These are phyloP conservation scores for Acronicta leporina DNA, from an alignment of 2,888 invertebrate genomes.

Conservation along the genomic window DNA sequence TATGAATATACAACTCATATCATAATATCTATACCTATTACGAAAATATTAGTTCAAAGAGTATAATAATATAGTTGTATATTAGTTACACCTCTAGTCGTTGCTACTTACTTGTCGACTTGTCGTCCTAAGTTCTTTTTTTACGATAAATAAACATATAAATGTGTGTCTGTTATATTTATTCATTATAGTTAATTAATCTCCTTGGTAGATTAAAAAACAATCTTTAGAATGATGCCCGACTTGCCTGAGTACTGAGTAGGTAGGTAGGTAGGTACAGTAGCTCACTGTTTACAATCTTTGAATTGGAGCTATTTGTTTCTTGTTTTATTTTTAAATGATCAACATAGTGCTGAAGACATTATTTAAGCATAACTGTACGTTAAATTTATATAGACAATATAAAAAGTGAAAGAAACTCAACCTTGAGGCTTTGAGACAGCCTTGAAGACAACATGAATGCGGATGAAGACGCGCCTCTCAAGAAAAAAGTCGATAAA, in stretches of 20 bases:
- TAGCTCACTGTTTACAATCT: slow-evolving; percentile 11
- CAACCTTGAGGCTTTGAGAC: slow-evolving; percentile 55
- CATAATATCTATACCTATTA: too few species aligned
- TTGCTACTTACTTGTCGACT: too few species aligned
- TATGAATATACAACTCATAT: too few species aligned
- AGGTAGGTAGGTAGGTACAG: too few species aligned
- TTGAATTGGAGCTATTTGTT: not conserved
- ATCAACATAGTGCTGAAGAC: slow-evolving; percentile 4
- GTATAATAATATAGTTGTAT: too few species aligned
- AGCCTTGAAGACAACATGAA: slow-evolving; percentile 80
- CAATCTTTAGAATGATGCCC: not conserved
- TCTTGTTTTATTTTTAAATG: slow-evolving; percentile 21
- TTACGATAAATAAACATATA: too few species aligned
- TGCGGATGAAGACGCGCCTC: slow-evolving; percentile 70
- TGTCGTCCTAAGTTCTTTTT: too few species aligned
- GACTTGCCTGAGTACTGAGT: too few species aligned
- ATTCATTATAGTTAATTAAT: too few species aligned
- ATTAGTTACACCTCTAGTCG: too few species aligned
- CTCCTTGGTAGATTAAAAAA: slow-evolving; percentile 5
- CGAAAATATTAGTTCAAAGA: too few species aligned
- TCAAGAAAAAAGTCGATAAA: slow-evolving; percentile 76
- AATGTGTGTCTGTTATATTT: too few species aligned
- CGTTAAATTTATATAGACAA: slow-evolving; percentile 1
- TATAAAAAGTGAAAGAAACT: slow-evolving; percentile 44
- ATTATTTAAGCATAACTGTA: slow-evolving; percentile 3